These are phyloP conservation scores for Callinectes sapidus DNA, from an alignment of 2,888 invertebrate species.

Conservation along the genomic window DNA sequence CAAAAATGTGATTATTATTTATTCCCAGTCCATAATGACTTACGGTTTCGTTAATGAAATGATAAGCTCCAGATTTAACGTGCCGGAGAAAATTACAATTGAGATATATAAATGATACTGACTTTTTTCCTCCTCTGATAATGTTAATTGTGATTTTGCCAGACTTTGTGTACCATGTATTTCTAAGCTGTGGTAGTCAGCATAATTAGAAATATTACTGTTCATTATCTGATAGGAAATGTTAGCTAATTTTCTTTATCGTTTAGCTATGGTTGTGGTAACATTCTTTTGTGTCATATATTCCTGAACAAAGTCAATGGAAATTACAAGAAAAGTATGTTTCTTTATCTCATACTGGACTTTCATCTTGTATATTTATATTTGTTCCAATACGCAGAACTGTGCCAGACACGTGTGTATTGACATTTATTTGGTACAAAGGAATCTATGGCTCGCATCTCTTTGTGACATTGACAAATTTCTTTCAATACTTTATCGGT, in stretches of 20 bases:
- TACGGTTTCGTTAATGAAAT: slow-evolving; percentile 16
- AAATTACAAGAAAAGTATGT: not conserved
- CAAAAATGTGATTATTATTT: slow-evolving; percentile 3
- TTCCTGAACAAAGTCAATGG: not conserved
- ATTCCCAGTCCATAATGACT: not conserved
- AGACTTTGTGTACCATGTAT: not conserved
- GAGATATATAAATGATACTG: not conserved
- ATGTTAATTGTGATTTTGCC: not conserved
- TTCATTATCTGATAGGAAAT: too few species aligned
- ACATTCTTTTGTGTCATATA: not conserved
- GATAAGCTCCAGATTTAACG: not conserved
- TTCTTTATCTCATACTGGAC: too few species aligned
- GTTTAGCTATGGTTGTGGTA: not conserved
- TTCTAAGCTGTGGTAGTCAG: not conserved
- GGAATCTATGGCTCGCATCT: not conserved
- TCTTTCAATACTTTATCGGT: not conserved
- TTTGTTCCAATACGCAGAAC: too few species aligned
- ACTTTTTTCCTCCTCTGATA: not conserved
- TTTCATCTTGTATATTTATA: too few species aligned
- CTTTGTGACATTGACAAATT: not conserved
- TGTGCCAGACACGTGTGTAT: too few species aligned
- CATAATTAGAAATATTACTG: too few species aligned
- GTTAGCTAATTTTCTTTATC: too few species aligned
- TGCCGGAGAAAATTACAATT: not conserved
- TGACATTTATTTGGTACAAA: too few species aligned